Conservation (phyloP, 2,797 vertebrate species). For the Pseudochirops cupreus region DNA sequence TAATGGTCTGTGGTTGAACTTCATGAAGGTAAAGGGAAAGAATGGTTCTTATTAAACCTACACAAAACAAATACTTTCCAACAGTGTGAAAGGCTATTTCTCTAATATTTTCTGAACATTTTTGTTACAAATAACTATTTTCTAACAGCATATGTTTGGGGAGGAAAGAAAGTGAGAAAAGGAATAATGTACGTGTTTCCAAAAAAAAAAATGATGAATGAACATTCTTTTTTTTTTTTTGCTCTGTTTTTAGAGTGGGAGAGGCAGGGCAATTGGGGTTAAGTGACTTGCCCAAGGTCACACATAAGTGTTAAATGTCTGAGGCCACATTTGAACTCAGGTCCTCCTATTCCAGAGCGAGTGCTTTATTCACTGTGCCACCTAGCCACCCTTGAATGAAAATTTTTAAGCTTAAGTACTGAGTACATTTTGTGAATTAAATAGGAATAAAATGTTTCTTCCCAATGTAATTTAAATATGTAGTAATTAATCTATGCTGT, state of each 20-base stretch:
- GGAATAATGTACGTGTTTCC: background rate
- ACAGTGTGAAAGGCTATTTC: background rate
- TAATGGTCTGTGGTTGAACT: background rate
- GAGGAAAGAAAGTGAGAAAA: background rate
- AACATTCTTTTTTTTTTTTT: background rate
- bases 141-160: background rate
- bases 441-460: background rate
- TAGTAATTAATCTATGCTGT: slow-evolving; percentile 23
- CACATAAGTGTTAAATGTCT: too few species aligned
- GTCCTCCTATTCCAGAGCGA: too few species aligned
- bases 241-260: too few species aligned
- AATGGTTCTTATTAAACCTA: background rate
- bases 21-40: background rate
- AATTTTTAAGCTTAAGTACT: background rate
- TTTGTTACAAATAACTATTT: background rate
- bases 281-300: too few species aligned
- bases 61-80: background rate
- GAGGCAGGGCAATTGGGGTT: too few species aligned
- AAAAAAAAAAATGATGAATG: slow-evolving; percentile 10
- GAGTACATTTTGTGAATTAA: background rate
- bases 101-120: background rate
- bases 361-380: too few species aligned
- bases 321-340: too few species aligned
- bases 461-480: background rate
- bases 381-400: background rate